Evolutionary conservation across 2,888 invertebrate species (phyloP), one percentile per base, ranked within the genome.

Genomic region (Oxycera nigricornis): DNA sequence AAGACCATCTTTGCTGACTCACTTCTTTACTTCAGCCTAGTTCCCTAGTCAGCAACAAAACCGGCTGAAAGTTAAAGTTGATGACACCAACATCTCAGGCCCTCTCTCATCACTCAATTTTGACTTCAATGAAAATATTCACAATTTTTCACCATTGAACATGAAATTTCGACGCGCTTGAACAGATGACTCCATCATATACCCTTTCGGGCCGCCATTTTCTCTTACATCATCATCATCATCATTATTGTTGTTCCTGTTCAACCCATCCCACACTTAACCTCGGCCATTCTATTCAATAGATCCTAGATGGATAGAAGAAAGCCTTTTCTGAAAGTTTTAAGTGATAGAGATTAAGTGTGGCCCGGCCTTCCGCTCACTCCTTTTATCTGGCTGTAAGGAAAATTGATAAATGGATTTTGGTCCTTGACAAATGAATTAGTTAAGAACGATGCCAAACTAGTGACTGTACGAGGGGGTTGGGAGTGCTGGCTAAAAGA

Each of bases 361-460:
- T 70, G 70, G 70, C 52, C 52, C 20, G 41, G 65, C 41, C 41
- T 65, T 65, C 14, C 41, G 41, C 65, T 41, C 41, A 39, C 14
- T 65, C 65, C 35, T 65, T 65, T 31, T 55, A 55, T 3, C 55
- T 31, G 52, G 55, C 70, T 52, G n/a, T 50, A 68, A 31, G 55
- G 70, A 52, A 70, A 70, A 70, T 70, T 70, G 70, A 70, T 70
- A 55, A 70, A 70, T 70, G 70, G 70, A 52, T 70, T 70, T 70
- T 70, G 52, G 52, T 70, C 70, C 70, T 70, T 70, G 70, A 70
- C 70, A 70, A 70, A 70, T 70, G 70, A 70, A 70, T 70, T 70
- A 35, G 39, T 65, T 65, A 65, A 39, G 41, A 70, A 70, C 30
- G 70, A 68, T 24, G 50, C 14, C 50, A 4, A 6, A 17, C 17